Evolutionary conservation across 2,888 invertebrate genomes (phyloP).

Genomic region (Drosophila macrothrix): DNA sequence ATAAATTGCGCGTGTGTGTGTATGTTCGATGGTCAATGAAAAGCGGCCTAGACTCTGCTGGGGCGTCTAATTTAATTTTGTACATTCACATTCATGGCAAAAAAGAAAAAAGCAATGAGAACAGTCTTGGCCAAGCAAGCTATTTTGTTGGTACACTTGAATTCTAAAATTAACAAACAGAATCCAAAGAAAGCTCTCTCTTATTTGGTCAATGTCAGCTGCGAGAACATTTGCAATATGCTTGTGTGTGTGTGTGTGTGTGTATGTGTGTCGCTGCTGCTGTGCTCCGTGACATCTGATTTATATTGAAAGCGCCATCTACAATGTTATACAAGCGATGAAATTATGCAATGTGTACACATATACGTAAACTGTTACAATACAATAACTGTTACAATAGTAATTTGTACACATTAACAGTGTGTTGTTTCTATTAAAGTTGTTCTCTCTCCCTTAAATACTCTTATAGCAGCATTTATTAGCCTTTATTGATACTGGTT

Average conservation of each 20-base stretch:
- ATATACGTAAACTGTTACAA: not conserved
- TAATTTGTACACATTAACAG: not conserved
- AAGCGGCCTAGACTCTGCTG: slow-evolving; percentile 35
- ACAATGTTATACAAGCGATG: slow-evolving; percentile 48
- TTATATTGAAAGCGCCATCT: slow-evolving; percentile 35
- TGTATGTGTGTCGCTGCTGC: slow-evolving; percentile 18
- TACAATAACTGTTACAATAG: not conserved
- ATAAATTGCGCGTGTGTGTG: slow-evolving; percentile 49
- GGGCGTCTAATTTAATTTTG: slow-evolving; percentile 59
- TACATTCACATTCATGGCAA: slow-evolving; percentile 15
- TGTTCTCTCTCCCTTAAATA: slow-evolving; percentile 2
- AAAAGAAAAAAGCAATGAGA: slow-evolving; percentile 10
- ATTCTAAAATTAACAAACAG: slow-evolving; percentile 64
- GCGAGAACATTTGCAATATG: slow-evolving; percentile 16
- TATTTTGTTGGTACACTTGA: slow-evolving; percentile 37
- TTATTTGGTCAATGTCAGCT: slow-evolving; percentile 46
- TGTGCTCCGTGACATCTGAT: slow-evolving; percentile 26
- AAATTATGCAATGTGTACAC: slow-evolving; percentile 47
- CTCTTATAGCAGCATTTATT: not conserved
- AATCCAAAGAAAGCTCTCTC: slow-evolving; percentile 34
- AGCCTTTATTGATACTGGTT: slow-evolving; percentile 26
- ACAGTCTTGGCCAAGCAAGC: slow-evolving; percentile 2
- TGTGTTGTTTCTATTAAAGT: not conserved
- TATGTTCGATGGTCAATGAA: slow-evolving; percentile 40
- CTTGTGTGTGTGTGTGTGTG: slow-evolving; percentile 1